phyloP scores from a whole-genome alignment of 1,140 invertebrate genomes.

The Ostrea denselamellosa region DNA sequence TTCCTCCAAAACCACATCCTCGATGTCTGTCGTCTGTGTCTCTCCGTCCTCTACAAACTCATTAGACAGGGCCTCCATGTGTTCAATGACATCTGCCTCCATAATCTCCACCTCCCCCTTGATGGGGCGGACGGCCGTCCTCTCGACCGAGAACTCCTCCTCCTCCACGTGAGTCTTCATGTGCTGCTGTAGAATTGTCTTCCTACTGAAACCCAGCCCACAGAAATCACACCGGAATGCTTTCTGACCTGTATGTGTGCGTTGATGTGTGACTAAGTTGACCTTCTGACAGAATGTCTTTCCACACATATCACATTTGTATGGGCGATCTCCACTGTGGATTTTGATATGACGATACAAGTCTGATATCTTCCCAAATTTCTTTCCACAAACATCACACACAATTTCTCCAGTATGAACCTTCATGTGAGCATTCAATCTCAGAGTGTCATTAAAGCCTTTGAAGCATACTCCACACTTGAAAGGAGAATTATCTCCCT shows the following conservation, averaged over 20 bases:
- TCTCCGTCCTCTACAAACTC: constrained; percentile 34
- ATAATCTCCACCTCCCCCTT: constrained; percentile 35
- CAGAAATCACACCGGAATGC: constrained; percentile 57
- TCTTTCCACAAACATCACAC: constrained; percentile 53
- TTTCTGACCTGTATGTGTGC: constrained; percentile 63
- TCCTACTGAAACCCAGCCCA: constrained; percentile 56
- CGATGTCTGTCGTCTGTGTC: background rate
- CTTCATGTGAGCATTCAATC: constrained; percentile 54
- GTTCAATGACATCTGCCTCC: constrained; percentile 43
- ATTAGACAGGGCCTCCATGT: constrained; percentile 26
- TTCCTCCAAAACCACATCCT: constrained; percentile 5
- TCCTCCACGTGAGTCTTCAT: constrained; percentile 56
- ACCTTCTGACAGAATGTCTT: constrained; percentile 93
- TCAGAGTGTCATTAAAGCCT: constrained; percentile 52
- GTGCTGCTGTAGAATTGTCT: constrained; percentile 54
- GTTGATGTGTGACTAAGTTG: constrained; percentile 91
- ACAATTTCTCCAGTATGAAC: constrained; percentile 55
- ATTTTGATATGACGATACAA: constrained; percentile 63
- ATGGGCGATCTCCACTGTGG: constrained; percentile 69
- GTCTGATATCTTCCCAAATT: constrained; percentile 55
- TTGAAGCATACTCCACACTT: constrained; percentile 59
- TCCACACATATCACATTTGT: constrained; percentile 80
- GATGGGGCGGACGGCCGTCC: background rate
- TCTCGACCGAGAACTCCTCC: constrained; percentile 44
- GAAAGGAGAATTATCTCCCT: constrained; percentile 56